A percentile compares a stretch with the other conserved stretches of the same genome.
These are phyloP conservation scores for Centropus unirufus DNA, from an alignment of 2,113 vertebrate genomes.

Conservation along the genomic window DNA sequence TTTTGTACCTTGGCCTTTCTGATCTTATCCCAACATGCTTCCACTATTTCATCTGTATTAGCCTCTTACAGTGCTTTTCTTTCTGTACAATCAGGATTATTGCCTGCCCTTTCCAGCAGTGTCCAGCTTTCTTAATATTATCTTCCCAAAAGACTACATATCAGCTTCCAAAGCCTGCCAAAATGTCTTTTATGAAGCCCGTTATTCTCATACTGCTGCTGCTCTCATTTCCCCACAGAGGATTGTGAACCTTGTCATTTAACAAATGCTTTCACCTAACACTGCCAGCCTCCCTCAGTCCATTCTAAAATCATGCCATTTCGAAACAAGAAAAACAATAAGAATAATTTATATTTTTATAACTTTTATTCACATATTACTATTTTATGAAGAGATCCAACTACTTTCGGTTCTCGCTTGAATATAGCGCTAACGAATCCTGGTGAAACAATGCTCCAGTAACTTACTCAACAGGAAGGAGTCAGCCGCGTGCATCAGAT, in stretches of 20 bases:
- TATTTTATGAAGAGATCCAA: background rate
- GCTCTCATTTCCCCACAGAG: background rate
- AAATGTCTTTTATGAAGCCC: background rate
- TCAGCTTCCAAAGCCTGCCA: background rate
- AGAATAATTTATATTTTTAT: background rate
- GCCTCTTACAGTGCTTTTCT: background rate
- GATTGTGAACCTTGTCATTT: background rate
- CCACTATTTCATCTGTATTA: background rate
- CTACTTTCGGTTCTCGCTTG: background rate
- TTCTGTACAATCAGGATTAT: background rate
- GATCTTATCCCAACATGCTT: background rate
- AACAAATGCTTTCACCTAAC: background rate
- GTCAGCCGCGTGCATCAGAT: rapidly evolving
- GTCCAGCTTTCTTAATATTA: background rate
- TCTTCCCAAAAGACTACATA: background rate
- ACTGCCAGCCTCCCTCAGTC: background rate
- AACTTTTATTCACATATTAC: background rate
- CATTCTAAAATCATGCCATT: background rate
- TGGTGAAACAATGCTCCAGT: background rate
- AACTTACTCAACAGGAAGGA: background rate
- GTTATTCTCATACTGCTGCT: background rate
- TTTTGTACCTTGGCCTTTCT: background rate
- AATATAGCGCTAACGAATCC: background rate
- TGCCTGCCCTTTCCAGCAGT: background rate
- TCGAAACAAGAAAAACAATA: background rate